Percentiles rank a stretch among this genome's conserved stretches.
Evolutionary conservation across 2,888 invertebrate species (phyloP).

Genomic region (Pristionchus maxplancki): DNA sequence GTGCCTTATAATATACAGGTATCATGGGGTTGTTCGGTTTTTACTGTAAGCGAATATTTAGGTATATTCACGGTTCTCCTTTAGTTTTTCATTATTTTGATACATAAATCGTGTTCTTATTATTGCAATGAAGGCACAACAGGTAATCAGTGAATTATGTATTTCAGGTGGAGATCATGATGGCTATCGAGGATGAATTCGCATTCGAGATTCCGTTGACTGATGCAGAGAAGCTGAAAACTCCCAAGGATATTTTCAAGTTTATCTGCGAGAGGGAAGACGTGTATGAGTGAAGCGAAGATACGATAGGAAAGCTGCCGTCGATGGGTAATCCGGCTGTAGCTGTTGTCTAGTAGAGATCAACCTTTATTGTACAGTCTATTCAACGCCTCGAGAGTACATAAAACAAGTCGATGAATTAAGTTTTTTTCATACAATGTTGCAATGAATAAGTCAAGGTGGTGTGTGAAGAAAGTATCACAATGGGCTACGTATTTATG

Average conservation of each 20-base stretch:
- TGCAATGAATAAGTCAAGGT: too few species aligned
- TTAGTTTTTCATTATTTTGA: background rate
- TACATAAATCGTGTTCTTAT: too few species aligned
- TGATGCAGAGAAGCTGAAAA: constrained; percentile 66
- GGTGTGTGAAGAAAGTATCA: too few species aligned
- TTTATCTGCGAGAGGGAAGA: constrained; percentile 69
- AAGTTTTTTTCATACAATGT: background rate
- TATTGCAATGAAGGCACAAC: background rate
- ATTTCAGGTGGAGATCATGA: constrained; percentile 90
- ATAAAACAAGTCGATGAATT: background rate
- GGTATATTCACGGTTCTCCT: too few species aligned
- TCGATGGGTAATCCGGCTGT: constrained; percentile 7
- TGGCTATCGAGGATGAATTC: constrained; percentile 99
- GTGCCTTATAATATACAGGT: too few species aligned
- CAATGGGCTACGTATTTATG: too few species aligned
- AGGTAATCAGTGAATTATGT: background rate
- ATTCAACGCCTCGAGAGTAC: background rate
- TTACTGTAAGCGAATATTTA: too few species aligned
- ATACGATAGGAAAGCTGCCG: constrained; percentile 6
- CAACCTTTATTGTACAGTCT: constrained; percentile 28
- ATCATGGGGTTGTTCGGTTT: too few species aligned
- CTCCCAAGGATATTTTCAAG: constrained; percentile 58
- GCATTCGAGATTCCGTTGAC: constrained; percentile 79
- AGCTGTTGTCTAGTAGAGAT: constrained; percentile 12
- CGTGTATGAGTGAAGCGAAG: constrained; percentile 60